phyloP scores from a whole-genome alignment of 2,797 vertebrate species.

The Thamnophis elegans region DNA sequence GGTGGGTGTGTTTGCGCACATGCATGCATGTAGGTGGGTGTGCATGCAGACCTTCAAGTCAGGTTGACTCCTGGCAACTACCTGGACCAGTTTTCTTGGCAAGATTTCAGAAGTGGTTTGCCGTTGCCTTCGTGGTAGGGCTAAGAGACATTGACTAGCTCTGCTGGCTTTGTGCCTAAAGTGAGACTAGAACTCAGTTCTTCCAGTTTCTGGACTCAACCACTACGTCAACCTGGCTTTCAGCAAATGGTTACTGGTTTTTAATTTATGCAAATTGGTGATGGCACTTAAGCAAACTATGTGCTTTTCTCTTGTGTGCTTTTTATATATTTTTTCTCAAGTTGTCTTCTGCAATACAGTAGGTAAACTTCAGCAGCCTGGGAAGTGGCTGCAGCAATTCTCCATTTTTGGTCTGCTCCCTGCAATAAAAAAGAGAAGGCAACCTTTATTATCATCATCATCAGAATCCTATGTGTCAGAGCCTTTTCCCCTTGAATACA shows the following conservation, averaged over 20 bases:
- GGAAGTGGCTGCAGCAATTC: slow-evolving; percentile 40
- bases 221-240: background rate
- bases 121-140: background rate
- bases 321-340: background rate
- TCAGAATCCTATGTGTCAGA: background rate
- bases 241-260: background rate
- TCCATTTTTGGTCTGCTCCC: slow-evolving; percentile 36
- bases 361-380: slow-evolving; percentile 44
- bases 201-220: background rate
- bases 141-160: background rate
- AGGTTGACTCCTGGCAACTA: background rate
- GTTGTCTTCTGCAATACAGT: slow-evolving; percentile 31
- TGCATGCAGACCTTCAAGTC: background rate
- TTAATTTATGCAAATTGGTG: background rate
- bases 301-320: background rate
- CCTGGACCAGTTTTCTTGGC: background rate
- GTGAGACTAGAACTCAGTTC: background rate
- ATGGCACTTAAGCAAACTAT: background rate
- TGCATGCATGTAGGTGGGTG: background rate
- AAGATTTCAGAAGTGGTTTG: background rate
- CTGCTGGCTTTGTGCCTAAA: background rate
- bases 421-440: slow-evolving; percentile 41
- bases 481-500: background rate
- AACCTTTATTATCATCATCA: background rate
- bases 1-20: background rate